Conservation (phyloP, 2,888 invertebrate genomes). For the Acanthosoma haemorrhoidale region DNA sequence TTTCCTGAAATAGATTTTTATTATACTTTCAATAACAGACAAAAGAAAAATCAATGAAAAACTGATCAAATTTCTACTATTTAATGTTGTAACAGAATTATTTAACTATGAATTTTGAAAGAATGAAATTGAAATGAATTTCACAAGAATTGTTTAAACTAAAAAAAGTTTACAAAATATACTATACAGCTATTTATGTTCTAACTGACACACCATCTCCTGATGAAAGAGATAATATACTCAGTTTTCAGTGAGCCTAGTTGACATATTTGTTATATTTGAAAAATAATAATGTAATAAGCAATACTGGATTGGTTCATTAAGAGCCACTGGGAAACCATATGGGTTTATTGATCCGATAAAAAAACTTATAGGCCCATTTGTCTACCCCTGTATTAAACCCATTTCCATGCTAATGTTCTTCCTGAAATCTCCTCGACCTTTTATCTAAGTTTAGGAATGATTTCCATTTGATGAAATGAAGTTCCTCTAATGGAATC, state of each 20-base stretch:
- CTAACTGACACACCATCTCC: neutral
- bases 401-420: no score
- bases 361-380: no score
- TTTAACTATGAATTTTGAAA: neutral
- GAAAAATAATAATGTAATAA: no score
- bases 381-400: no score
- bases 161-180: neutral
- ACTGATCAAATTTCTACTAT: neutral
- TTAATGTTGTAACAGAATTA: neutral
- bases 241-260: neutral
- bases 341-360: no score
- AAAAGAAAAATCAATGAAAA: neutral
- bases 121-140: neutral
- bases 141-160: neutral
- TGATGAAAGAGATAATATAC: neutral
- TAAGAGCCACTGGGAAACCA: no score
- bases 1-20: conserved; percentile 32
- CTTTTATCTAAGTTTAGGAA: no score
- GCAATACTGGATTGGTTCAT: no score
- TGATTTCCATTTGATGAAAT: no score
- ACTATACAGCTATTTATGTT: neutral
- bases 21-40: neutral
- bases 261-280: no score
- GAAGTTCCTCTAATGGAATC: no score
- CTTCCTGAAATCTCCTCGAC: no score